Percentiles rank a stretch among this genome's conserved stretches.
These are phyloP conservation scores for Diplodus sargus DNA, from an alignment of 2,797 vertebrate genomes.

Conservation along the genomic window DNA sequence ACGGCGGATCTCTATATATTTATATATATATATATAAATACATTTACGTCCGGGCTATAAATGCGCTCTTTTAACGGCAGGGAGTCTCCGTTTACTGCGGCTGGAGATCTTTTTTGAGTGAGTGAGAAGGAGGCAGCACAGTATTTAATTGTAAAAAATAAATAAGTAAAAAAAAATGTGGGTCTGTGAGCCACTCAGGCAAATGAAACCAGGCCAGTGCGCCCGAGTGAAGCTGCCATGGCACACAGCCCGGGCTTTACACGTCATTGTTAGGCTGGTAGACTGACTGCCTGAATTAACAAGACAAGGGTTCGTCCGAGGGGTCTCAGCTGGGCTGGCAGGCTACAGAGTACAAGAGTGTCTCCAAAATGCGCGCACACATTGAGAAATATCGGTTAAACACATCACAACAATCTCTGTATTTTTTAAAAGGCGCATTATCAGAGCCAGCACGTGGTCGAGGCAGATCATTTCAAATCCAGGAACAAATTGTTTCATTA, in stretches of 20 bases:
- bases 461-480: not conserved
- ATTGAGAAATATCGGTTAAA: not conserved
- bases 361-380: not conserved
- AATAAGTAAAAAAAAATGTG: not conserved
- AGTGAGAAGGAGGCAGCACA: too few relatives aligned
- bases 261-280: not conserved
- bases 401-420: accelerated
- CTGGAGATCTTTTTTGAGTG: not conserved
- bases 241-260: not conserved
- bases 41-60: not conserved
- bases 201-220: conserved; percentile 17
- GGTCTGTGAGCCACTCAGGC: not conserved
- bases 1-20: not conserved
- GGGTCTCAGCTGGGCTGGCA: too few relatives aligned
- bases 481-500: accelerated
- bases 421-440: not conserved
- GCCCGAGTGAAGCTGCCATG: not conserved
- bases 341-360: too few relatives aligned
- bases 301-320: too few relatives aligned
- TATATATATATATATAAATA: not conserved
- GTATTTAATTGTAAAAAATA: not conserved
- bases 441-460: not conserved
- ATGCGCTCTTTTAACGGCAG: not conserved
- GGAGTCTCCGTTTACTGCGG: not conserved
- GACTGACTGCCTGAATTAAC: not conserved